Conservation (phyloP, 1,140 invertebrate species). For the Pygmarrhopalites habei region DNA sequence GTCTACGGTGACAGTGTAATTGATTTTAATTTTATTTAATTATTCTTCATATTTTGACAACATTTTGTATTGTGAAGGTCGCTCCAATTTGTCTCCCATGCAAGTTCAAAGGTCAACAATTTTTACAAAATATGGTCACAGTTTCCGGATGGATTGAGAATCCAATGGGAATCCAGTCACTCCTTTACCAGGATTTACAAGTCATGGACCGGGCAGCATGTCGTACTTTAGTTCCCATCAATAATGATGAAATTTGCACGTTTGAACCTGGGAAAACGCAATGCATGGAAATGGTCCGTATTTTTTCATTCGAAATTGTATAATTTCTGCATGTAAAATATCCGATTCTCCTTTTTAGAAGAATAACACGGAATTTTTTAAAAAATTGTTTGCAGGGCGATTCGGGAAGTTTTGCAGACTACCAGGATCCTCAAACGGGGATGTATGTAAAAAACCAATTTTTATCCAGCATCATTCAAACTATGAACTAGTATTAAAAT, state of each 20-base stretch:
- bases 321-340: too few relatives aligned
- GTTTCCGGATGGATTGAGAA: neutral
- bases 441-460: too few relatives aligned
- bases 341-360: neutral
- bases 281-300: neutral
- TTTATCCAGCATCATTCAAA: too few relatives aligned
- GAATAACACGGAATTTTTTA: too few relatives aligned
- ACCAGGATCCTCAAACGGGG: neutral
- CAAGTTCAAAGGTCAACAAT: neutral
- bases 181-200: neutral
- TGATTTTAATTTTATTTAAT: neutral
- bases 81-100: neutral
- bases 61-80: neutral
- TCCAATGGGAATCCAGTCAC: neutral
- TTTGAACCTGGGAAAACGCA: neutral
- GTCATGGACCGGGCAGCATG: neutral
- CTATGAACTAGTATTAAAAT: too few relatives aligned
- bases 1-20: neutral
- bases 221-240: neutral
- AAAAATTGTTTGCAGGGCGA: too few relatives aligned
- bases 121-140: neutral
- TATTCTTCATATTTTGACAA: neutral
- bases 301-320: too few relatives aligned
- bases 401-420: conserved; percentile 1
- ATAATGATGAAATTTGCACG: conserved; percentile 4